These are phyloP conservation scores for Netelia melanura DNA, from an alignment of 2,888 invertebrate species.

Conservation along the genomic window DNA sequence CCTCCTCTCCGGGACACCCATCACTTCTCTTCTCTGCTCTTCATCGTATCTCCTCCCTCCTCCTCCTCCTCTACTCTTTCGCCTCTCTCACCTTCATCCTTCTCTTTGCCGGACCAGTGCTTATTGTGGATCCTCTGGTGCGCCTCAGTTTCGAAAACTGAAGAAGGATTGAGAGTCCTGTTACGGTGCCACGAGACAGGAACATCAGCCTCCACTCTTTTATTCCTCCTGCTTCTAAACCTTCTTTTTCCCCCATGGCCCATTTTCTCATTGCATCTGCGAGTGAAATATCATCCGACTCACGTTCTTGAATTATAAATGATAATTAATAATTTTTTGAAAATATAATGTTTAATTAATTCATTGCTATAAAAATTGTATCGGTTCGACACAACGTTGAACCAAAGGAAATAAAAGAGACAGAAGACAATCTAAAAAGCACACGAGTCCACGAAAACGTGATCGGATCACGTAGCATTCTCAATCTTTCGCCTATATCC, in stretches of 20 bases:
- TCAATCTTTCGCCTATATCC: slow-evolving; percentile 61
- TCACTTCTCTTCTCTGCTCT: slow-evolving; percentile 53
- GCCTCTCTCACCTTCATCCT: slow-evolving; percentile 30
- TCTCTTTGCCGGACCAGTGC: slow-evolving; percentile 21
- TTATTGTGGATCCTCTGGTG: slow-evolving; percentile 38
- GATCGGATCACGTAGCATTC: slow-evolving; percentile 56
- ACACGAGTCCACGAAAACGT: slow-evolving; percentile 25
- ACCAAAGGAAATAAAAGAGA: not conserved
- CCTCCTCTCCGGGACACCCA: slow-evolving; percentile 31
- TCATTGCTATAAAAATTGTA: too few relatives aligned
- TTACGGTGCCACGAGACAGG: slow-evolving; percentile 23
- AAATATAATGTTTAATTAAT: too few relatives aligned
- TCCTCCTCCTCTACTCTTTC: not conserved
- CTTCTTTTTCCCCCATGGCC: too few relatives aligned
- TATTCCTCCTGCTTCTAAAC: not conserved
- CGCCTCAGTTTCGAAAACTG: slow-evolving; percentile 49
- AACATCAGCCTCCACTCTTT: slow-evolving; percentile 45
- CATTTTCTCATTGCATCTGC: too few relatives aligned
- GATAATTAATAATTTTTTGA: too few relatives aligned
- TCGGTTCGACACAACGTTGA: too few relatives aligned
- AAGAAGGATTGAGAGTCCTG: slow-evolving; percentile 42
- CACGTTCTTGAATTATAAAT: too few relatives aligned
- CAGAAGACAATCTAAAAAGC: not conserved
- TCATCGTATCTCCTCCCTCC: not conserved
- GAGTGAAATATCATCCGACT: too few relatives aligned